phyloP scores from a whole-genome alignment of 2,888 invertebrate genomes.

The Volucella bombylans region DNA sequence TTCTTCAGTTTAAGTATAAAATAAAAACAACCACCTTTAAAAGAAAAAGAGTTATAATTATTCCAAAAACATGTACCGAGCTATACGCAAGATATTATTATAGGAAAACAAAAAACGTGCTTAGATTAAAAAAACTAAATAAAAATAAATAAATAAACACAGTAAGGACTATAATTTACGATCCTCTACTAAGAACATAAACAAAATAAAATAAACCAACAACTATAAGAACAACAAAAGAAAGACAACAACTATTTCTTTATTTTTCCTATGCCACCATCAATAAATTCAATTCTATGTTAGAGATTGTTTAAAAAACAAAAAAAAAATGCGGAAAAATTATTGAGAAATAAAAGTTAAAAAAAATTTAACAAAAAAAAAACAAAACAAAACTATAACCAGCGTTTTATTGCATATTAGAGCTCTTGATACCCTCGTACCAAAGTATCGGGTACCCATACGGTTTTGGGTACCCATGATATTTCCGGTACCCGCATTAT shows the following conservation, averaged over 20 bases:
- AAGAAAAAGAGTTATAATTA: slow-evolving; percentile 45
- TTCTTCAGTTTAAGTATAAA: slow-evolving; percentile 51
- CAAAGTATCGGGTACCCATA: too few relatives aligned
- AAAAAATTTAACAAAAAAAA: slow-evolving; percentile 67
- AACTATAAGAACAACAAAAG: slow-evolving; percentile 32
- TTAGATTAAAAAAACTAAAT: slow-evolving; percentile 43
- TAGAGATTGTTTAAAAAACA: slow-evolving; percentile 65
- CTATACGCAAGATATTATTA: slow-evolving; percentile 34
- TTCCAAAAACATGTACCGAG: slow-evolving; percentile 52
- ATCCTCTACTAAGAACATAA: slow-evolving; percentile 59
- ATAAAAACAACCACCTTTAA: slow-evolving; percentile 50
- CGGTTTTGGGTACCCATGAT: too few relatives aligned
- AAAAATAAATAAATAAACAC: slow-evolving; percentile 12
- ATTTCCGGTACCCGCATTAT: too few relatives aligned
- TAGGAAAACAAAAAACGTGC: slow-evolving; percentile 53
- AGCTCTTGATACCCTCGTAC: too few relatives aligned
- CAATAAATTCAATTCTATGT: slow-evolving; percentile 70
- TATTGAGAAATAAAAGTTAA: slow-evolving; percentile 73
- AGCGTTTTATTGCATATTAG: slow-evolving; percentile 67
- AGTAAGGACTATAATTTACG: slow-evolving; percentile 48
- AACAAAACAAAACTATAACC: too few relatives aligned
- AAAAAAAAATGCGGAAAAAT: slow-evolving; percentile 70
- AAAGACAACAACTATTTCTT: slow-evolving; percentile 62
- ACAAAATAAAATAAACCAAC: slow-evolving; percentile 9
- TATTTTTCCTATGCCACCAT: slow-evolving; percentile 73